Evolutionary conservation across 2,113 vertebrate species (phyloP).

Genomic region (Candoia aspera): DNA sequence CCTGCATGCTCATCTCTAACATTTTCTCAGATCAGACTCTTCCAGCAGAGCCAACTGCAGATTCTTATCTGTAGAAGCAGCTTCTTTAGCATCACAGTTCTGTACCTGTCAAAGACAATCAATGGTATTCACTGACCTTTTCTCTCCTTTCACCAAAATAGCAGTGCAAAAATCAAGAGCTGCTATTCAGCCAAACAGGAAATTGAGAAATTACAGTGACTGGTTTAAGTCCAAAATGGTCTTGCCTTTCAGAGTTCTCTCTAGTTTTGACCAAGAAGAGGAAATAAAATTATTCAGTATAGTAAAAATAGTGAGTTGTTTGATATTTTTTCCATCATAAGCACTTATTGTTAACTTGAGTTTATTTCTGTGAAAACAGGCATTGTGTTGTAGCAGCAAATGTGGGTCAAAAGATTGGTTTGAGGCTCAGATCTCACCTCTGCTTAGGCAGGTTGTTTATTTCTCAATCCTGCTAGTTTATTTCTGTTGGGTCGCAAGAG

Average conservation of each 20-base stretch:
- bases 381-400: background rate
- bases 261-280: background rate
- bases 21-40: background rate
- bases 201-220: slow-evolving; percentile 24
- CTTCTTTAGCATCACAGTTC: background rate
- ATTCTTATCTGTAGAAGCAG: slow-evolving; percentile 14
- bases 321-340: background rate
- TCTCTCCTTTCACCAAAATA: slow-evolving; percentile 18
- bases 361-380: background rate
- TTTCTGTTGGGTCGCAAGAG: background rate
- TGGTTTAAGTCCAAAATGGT: background rate
- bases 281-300: background rate
- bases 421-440: background rate
- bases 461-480: background rate
- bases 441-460: background rate
- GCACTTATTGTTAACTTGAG: background rate
- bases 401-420: background rate
- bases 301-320: background rate
- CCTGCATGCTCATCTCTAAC: background rate
- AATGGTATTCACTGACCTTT: slow-evolving; percentile 27
- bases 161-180: slow-evolving; percentile 40
- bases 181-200: slow-evolving; percentile 27
- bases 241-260: background rate
- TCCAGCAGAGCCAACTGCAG: background rate
- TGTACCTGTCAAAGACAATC: background rate